Percentiles rank a stretch among this genome's conserved stretches.
Conservation (phyloP, 2,113 vertebrate species). For the Elachura formosa region DNA sequence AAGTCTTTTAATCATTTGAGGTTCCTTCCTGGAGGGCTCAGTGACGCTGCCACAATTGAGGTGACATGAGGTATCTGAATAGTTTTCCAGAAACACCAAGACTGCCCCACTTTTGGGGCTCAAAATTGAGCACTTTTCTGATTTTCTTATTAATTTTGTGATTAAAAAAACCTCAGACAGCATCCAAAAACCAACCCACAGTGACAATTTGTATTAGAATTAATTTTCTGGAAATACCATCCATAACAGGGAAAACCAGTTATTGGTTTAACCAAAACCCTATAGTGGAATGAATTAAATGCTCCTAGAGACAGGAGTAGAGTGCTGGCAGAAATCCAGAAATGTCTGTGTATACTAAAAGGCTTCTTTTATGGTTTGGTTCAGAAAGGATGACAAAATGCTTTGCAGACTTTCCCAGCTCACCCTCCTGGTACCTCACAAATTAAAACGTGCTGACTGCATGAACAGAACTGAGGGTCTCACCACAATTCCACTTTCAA, state of each 20-base stretch:
- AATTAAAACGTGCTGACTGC: accelerated
- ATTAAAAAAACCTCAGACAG: neutral
- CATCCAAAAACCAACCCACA: neutral
- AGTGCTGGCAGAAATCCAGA: neutral
- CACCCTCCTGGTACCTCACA: neutral
- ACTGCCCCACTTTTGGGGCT: neutral
- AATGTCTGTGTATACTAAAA: neutral
- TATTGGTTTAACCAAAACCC: neutral
- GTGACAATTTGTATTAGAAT: neutral
- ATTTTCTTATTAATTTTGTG: neutral
- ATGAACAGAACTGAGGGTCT: neutral
- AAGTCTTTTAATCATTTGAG: accelerated
- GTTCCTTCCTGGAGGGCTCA: neutral
- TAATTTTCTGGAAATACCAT: neutral
- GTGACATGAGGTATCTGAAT: neutral
- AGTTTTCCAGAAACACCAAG: neutral
- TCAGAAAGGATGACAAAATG: neutral
- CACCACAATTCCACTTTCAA: accelerated
- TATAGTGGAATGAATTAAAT: neutral
- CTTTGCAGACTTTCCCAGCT: neutral
- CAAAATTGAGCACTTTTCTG: neutral
- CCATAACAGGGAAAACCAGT: neutral
- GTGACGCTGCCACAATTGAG: neutral
- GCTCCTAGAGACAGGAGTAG: neutral
- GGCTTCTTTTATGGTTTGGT: neutral